Conservation (phyloP, 2,113 vertebrate genomes). For the Naja naja region DNA sequence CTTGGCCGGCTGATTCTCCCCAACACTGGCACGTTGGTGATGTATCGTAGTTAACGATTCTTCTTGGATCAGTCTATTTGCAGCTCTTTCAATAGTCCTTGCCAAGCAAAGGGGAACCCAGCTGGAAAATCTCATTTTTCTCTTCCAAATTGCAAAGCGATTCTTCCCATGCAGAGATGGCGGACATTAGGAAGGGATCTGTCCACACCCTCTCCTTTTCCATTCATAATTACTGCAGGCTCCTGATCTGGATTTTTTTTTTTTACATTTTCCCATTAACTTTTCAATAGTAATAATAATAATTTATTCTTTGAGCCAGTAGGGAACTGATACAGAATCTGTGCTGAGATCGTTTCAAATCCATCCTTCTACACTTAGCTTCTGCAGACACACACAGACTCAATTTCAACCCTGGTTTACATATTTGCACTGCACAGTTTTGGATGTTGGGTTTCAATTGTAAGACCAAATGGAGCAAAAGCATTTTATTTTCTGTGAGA, state of each 20-base stretch:
- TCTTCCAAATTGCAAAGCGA: slow-evolving; percentile 63
- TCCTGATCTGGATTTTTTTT: slow-evolving; percentile 64
- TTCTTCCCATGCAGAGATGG: slow-evolving; percentile 61
- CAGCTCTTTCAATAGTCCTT: slow-evolving; percentile 8
- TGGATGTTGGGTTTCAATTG: neutral
- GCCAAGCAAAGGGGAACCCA: slow-evolving; percentile 51
- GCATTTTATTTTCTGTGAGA: neutral
- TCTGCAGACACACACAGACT: neutral
- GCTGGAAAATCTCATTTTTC: slow-evolving; percentile 51
- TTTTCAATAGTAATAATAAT: neutral
- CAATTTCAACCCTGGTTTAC: neutral
- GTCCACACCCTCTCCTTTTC: slow-evolving; percentile 57
- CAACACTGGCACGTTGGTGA: slow-evolving; percentile 14
- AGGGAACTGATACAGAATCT: slow-evolving; percentile 9
- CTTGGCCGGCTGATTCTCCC: slow-evolving; percentile 12
- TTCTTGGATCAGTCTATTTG: slow-evolving; percentile 2
- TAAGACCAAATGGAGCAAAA: neutral
- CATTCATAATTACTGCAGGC: slow-evolving; percentile 66
- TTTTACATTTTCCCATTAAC: slow-evolving; percentile 37
- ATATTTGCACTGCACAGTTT: neutral
- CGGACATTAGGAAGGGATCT: slow-evolving; percentile 61
- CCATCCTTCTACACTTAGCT: neutral
- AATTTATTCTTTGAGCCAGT: neutral
- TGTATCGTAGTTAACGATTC: slow-evolving; percentile 38
- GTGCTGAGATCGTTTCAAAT: slow-evolving; percentile 34